Percentiles rank a stretch among this genome's conserved stretches.
Evolutionary conservation across 2,888 invertebrate species (phyloP).

Genomic region (Carabus problematicus): DNA sequence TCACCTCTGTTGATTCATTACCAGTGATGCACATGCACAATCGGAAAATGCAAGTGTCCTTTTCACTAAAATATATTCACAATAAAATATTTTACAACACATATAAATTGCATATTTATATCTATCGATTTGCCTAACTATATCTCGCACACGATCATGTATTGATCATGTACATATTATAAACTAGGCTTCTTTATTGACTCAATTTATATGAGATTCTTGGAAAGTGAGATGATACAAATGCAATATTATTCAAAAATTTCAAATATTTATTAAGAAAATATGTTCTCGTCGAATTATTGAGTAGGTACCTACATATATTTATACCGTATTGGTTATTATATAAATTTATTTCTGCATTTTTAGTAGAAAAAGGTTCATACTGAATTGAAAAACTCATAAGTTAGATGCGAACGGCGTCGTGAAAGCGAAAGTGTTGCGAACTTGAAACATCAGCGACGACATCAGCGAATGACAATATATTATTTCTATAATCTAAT

Average conservation of each 20-base stretch:
- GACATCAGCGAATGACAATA: neutral
- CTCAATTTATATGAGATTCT: neutral
- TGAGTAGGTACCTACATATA: too few relatives aligned
- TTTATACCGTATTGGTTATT: too few relatives aligned
- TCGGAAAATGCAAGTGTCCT: neutral
- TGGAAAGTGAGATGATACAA: neutral
- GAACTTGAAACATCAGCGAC: neutral
- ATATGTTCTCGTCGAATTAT: too few relatives aligned
- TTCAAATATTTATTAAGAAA: too few relatives aligned
- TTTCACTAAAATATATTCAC: slow-evolving; percentile 12
- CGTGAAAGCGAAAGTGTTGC: too few relatives aligned
- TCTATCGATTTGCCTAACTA: neutral
- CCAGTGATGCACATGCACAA: slow-evolving; percentile 7
- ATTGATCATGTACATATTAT: neutral
- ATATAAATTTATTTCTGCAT: too few relatives aligned
- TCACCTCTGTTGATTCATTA: slow-evolving; percentile 37
- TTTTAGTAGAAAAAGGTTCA: too few relatives aligned
- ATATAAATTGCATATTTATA: slow-evolving; percentile 7
- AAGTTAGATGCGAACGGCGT: too few relatives aligned
- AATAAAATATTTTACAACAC: slow-evolving; percentile 25
- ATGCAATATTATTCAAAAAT: neutral
- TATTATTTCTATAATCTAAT: neutral
- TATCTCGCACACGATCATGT: neutral
- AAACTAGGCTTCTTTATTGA: neutral
- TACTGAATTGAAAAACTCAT: too few relatives aligned